These are phyloP conservation scores for Troglohyphantes excavatus DNA, from an alignment of 2,888 invertebrate species.

Conservation along the genomic window DNA sequence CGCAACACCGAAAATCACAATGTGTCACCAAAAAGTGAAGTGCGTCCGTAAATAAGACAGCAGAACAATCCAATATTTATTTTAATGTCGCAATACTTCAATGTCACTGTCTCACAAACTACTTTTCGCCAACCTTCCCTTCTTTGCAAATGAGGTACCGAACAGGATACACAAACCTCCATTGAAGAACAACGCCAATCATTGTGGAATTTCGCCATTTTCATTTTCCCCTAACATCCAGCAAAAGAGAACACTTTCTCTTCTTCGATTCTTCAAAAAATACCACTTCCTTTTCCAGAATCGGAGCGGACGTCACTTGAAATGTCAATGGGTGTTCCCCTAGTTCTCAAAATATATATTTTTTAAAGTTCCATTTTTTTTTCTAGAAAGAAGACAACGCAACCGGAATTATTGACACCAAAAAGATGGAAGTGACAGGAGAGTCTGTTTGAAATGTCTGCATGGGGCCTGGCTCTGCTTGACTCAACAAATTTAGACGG, in stretches of 20 bases:
- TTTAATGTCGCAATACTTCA: background rate
- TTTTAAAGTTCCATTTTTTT: background rate
- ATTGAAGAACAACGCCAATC: too few relatives aligned
- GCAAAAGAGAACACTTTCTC: background rate
- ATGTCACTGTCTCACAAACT: background rate
- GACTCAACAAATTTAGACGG: slow-evolving; percentile 11
- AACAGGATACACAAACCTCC: too few relatives aligned
- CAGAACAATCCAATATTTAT: background rate
- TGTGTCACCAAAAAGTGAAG: too few relatives aligned
- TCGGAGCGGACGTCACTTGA: slow-evolving; percentile 11
- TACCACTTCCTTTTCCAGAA: slow-evolving; percentile 10
- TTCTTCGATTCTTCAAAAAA: background rate
- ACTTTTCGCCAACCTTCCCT: too few relatives aligned
- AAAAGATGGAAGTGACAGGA: background rate
- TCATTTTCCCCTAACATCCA: background rate
- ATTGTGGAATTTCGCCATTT: too few relatives aligned
- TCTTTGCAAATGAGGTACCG: too few relatives aligned
- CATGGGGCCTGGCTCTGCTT: background rate
- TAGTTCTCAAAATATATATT: background rate
- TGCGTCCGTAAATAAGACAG: too few relatives aligned
- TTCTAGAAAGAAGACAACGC: slow-evolving; percentile 10
- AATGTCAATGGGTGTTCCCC: slow-evolving; percentile 24
- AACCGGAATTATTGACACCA: slow-evolving; percentile 54
- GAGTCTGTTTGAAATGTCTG: background rate
- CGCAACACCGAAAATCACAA: too few relatives aligned